Base-by-base conservation (phyloP, 2,113 vertebrate genomes). In the Chloropsis hardwickii region DNA sequence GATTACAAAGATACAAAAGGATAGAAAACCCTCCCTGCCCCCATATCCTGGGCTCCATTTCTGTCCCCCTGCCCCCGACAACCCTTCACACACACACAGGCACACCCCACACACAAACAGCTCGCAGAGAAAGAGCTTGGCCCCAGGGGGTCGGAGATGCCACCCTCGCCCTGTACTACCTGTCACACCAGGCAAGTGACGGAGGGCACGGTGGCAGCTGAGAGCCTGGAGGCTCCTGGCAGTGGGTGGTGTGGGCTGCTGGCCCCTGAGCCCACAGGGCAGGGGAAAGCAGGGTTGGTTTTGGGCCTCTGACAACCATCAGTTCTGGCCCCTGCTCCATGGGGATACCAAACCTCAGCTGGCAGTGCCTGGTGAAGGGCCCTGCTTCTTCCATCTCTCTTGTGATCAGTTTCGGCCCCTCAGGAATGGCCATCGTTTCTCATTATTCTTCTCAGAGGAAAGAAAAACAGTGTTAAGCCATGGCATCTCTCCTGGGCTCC, bases 1-100 rank as follows among this genome's bases (percentile, higher is more conserved):
- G 98, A 98, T 99, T 99, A 99, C 98, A 99, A 99, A 99, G 98
- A 97, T 99, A 99, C 98, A 99, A 99, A 99, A 97, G 98, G 45
- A 95, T 99, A 99, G 98, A 99, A 99, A 99, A 99, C 81, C 97
- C 92, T 97, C 94, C 78, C 80, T 24, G 20, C 22, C 66, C 91
- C 77, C 64, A 45, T 3, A 10, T 72, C 37, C 50, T 88, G 98
- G 92, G 96, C 95, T 98, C 98, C 2, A 2, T 84, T 73, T 77
- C 91, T 28, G 14, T 57, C 45, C 81, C 76, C 20, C 67, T 83
- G 98, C 97, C 96, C 87, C 33, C 77, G 64, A 84, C 88, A 92
- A 40, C 78, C 61, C 85, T 56, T 31, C 35, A 21, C 35, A 39
- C 69, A 81, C 53, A 83, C 48, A 48, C 60, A 66, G 77, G 37